Base-by-base conservation (phyloP, 2,888 invertebrate species). In the Agrenia bidenticulata region DNA sequence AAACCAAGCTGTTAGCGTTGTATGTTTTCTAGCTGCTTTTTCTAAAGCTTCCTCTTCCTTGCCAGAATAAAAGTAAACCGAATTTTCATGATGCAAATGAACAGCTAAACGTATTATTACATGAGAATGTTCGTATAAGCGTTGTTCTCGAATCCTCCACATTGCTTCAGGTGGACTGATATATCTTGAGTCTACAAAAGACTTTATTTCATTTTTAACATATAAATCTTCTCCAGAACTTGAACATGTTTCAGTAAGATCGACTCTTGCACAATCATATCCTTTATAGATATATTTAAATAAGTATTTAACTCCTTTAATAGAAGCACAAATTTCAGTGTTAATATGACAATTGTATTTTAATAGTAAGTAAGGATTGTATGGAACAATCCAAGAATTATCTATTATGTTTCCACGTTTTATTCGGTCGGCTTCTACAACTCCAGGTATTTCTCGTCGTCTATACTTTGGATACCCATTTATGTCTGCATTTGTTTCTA, bases 381-480 rank as follows among this genome's bases (percentile, higher is more conserved):
- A 78, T 17, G 78, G 78, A 9, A 80, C 79, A 37, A 78, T 77
- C 73, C 77, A 77, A 17, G 73, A 67, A 67, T 79, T 79, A 66
- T 79, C 78, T n/a, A 78, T 39, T n/a, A 53, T n/a, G 37, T 70
- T 53, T 74, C 76, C 74, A 61, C 73, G 51, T 63, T 75, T 70
- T 67, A 32, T 11, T 32, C 32, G 4, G 32, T 32, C 32, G 11
- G 5, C 11, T 32, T 4, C 11, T 7, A 11, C 32, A 32, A 11
- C 5, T 7, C 32, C 32, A 32, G 32, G 32, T 32, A 45, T 17
- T 45, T 45, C 17, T 49, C 77, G 57, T 55, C 80, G 64, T 24
- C 77, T 54, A 67, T 80, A 81, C 15, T 58, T 2, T 1, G 79
- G 79, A 70, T 80, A 80, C n/a, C 78, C 78, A 67, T 80, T 77